Conservation (phyloP, 2,888 invertebrate species). For the Rhogogaster chlorosoma region DNA sequence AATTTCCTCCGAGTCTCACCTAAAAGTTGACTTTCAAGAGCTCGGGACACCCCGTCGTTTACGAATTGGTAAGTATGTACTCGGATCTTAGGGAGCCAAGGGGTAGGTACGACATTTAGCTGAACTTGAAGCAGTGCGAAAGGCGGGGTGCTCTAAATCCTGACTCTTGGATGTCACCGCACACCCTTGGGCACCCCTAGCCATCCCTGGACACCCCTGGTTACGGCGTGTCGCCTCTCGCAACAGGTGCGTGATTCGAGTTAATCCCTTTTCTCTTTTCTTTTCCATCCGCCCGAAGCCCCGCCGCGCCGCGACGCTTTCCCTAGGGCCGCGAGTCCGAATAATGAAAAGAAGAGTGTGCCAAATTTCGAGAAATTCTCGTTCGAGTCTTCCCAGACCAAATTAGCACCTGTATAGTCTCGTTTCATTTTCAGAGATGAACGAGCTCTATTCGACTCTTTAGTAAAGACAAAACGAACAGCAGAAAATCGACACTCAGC, state of each 20-base stretch:
- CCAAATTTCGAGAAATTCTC: neutral
- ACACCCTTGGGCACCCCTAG: slow-evolving; percentile 25
- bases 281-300: slow-evolving; percentile 2
- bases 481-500: neutral
- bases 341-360: slow-evolving; percentile 11
- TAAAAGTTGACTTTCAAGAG: slow-evolving; percentile 35
- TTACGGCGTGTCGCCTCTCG: slow-evolving; percentile 32
- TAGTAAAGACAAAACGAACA: neutral
- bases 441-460: neutral
- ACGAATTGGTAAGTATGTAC: slow-evolving; percentile 23
- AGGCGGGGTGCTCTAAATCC: slow-evolving; percentile 11
- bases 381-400: neutral
- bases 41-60: neutral
- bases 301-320: neutral
- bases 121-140: neutral
- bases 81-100: slow-evolving; percentile 10
- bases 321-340: slow-evolving; percentile 18
- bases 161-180: slow-evolving; percentile 17
- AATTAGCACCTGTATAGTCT: neutral
- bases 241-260: slow-evolving; percentile 50
- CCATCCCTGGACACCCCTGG: slow-evolving; percentile 30
- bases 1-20: slow-evolving; percentile 37
- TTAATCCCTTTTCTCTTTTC: slow-evolving; percentile 42
- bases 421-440: neutral
- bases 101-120: slow-evolving; percentile 11